Evolutionary conservation across 1,140 invertebrate species (phyloP), one percentile per base, ranked within the genome.

Genomic region (Drosophila insularis): DNA sequence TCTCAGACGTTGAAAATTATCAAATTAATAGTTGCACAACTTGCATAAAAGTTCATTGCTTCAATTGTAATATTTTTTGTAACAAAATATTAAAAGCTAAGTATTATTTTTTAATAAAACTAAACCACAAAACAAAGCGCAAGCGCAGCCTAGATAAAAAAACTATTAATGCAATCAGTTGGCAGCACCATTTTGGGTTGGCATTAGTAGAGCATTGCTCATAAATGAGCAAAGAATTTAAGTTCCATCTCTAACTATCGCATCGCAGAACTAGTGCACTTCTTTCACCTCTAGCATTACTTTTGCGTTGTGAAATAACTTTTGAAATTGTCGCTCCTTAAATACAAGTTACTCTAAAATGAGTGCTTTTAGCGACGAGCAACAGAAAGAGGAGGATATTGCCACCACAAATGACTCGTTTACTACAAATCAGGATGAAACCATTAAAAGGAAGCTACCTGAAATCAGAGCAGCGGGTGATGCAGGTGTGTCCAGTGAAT

Each of bases 111-210:
- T 21, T 50, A 21, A 21, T 50, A 50, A 21, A 50, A 50, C 19
- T 19, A 50, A 50, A 14, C 17, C 43, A 21, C 8, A 50, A 50
- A 19, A 50, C 43, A 50, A 21, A 74, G 71, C 74, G 74, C 74
- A 77, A 77, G 74, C 74, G 74, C 73, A 74, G 58, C 74, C 74
- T 35, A 76, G 46, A 27, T 69, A 62, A 62, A 65, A 58, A 60
- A 60, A 35, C 11, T 23, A 68, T 68, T 64, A 65, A 61, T 76
- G 4, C 43, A 21, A 19, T 21, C 17, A 50, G 43, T 50, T 50
- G 43, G 43, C 43, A 50, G 43, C 43, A 50, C 43, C 43, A 8
- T 11, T 17, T 17, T 6, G 14, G 14, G 7, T 8, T 50, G 43
- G 3, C 0, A 37, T 37, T 37, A 13, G 35, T 37, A 3, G 13